Base-by-base conservation (phyloP, 2,797 vertebrate species). In the Microchirus variegatus region DNA sequence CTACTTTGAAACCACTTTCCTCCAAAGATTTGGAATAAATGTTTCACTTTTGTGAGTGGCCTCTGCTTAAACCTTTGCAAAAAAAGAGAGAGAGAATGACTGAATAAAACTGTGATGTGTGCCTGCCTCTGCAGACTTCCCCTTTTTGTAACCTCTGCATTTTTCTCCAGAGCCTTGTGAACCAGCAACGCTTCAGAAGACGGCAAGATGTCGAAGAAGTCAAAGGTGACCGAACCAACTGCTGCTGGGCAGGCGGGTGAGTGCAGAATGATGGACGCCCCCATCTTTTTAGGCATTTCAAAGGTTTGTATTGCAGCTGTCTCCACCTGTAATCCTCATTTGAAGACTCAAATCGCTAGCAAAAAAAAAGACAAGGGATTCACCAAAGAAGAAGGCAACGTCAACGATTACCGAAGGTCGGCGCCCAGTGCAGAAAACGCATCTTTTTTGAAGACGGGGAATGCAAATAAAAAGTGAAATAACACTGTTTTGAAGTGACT, bases 191-290 rank as follows among this genome's bases (percentile, higher is more conserved):
- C 70, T 78, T 43, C 36, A 73, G 41, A 78, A 26, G 52, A 75
- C 48, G 22, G 46, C 82, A 91, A 87, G 83, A 93, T 93, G 91
- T 90, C 65, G 87, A 92, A 90, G 83, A 92, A 41, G 83, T 86
- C 92, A 65, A 94, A 93, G 81, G 77, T 89, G 74, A 84, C 86
- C 0, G 91, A 94, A 54, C 80, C 75, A 64, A 90, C 92, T 86
- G 92, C 91, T 83, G 35, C 78, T 31, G 92, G 90, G 88, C 93
- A 93, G 90, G 63, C 85, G 67, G 93, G 92, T 94, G 88, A 93
- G 92, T 86, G 72, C 53, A 68, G 38, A 53, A 49, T 37, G 42
- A 50, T 17, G 37, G 62, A 57, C 7, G 26, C 4, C 43, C 43
- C 55, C 61, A 57, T 51, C 22, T 10, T 40, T 12, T 69, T 49